A percentile compares a stretch with the other conserved stretches of the same genome.
Evolutionary conservation across 1,140 invertebrate genomes (phyloP).

Genomic region (Stenopsyche tienmushanensis): DNA sequence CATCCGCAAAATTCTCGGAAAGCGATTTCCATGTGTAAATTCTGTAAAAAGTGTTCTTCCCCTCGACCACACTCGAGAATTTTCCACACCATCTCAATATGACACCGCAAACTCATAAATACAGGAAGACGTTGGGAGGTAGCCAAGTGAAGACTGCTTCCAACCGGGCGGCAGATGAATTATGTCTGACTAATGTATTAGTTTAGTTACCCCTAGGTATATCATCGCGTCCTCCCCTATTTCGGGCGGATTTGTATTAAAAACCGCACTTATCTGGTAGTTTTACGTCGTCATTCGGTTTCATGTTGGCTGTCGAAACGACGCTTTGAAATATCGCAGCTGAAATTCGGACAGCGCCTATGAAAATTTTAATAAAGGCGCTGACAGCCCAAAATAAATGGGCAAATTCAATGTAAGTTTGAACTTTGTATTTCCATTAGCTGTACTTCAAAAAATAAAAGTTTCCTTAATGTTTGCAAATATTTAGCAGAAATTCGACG

Average conservation of each 20-base stretch:
- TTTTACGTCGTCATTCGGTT: no score
- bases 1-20: not conserved
- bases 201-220: not conserved
- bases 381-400: not conserved
- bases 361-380: not conserved
- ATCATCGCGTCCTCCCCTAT: not conserved
- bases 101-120: not conserved
- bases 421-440: no score
- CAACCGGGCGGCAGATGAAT: slow-evolving; percentile 6
- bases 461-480: no score
- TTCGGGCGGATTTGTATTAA: no score
- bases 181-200: slow-evolving; percentile 19
- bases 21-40: not conserved
- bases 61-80: not conserved
- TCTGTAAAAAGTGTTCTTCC: not conserved
- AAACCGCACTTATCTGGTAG: no score
- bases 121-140: not conserved
- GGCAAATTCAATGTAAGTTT: not conserved
- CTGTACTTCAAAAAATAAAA: no score
- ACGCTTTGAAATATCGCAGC: not conserved
- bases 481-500: no score
- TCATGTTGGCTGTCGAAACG: not conserved
- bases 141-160: not conserved
- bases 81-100: slow-evolving; percentile 12
- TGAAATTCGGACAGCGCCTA: not conserved